Evolutionary conservation across 2,113 vertebrate species (phyloP), one percentile per base, ranked within the genome.

Genomic region (Aphelocoma coerulescens): DNA sequence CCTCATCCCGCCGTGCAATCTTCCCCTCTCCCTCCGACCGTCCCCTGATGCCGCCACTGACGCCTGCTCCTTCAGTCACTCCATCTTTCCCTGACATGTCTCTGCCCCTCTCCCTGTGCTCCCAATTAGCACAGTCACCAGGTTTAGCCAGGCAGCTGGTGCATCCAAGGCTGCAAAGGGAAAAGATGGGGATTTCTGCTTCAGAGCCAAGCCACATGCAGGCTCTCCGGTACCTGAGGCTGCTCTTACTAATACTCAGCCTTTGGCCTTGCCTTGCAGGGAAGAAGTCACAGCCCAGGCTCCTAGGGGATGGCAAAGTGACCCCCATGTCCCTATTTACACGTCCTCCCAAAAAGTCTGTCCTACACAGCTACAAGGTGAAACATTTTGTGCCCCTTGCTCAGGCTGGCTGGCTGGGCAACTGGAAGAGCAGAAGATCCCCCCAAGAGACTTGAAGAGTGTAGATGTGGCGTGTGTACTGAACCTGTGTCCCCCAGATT

Each of bases 91-190:
- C 84, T 88, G 85, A 59, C 82, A 62, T 0, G 1, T 43, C 78
- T 79, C 71, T 43, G 59, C 75, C 88, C 59, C 66, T 91, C 71
- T 96, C 94, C 92, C 94, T 55, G 30, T 33, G 71, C 89, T 96
- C 78, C 75, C 65, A 96, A 87, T 95, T 95, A 97, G 61, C 75
- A 68, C 82, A 85, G 49, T 48, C 17, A 1, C 44, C 65, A 75
- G 74, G 71, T 91, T 95, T 72, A 89, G 80, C 59, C 2, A 32
- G 59, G 88, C 71, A 82, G 93, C 90, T 82, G 68, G 41, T 9
- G 4, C 54, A 61, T 83, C 83, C 72, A 66, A 27, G 66, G 41
- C 85, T 88, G 83, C 23, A 22, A 0, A 0, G 16, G 39, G n/a
- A 75, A 93, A 84, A 95, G 55, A 78, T 49, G 48, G 48, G 28